phyloP scores from a whole-genome alignment of 2,113 vertebrate genomes.

The Oxygymnocypris stewartii region DNA sequence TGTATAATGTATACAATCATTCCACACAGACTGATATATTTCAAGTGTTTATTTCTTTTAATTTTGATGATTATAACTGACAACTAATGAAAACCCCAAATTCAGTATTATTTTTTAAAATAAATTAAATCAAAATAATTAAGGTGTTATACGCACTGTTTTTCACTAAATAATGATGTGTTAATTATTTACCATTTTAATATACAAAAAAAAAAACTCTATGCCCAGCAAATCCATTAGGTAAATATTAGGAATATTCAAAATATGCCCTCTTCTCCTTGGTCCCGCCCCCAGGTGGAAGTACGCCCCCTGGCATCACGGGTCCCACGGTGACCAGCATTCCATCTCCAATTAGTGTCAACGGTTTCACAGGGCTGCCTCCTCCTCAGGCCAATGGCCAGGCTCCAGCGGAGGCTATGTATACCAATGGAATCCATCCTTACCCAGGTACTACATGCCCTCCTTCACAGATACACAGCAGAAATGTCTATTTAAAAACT shows the following conservation, averaged over 20 bases:
- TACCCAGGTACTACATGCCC: conserved; percentile 85
- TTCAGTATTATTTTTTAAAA: no score
- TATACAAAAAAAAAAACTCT: background rate
- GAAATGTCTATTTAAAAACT: background rate
- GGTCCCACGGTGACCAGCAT: conserved; percentile 99
- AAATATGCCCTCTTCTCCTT: conserved; percentile 53
- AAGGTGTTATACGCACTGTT: background rate
- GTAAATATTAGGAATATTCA: background rate
- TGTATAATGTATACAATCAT: no score
- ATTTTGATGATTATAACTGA: no score
- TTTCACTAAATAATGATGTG: background rate
- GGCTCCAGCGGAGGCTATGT: conserved; percentile 93
- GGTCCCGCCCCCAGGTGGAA: conserved; percentile 81
- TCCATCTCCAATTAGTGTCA: conserved; percentile 95
- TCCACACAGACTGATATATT: no score
- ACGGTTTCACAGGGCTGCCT: conserved; percentile 95
- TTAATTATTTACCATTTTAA: no score
- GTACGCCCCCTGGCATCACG: conserved; percentile 96
- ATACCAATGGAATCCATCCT: conserved; percentile 98
- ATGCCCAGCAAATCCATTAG: background rate
- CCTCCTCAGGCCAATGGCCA: conserved; percentile 95
- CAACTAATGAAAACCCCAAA: no score
- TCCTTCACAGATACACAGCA: background rate
- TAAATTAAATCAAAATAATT: background rate
- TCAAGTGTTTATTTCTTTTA: no score